These are phyloP conservation scores for Cerastis rubricosa DNA, from an alignment of 2,888 invertebrate species.

Conservation along the genomic window DNA sequence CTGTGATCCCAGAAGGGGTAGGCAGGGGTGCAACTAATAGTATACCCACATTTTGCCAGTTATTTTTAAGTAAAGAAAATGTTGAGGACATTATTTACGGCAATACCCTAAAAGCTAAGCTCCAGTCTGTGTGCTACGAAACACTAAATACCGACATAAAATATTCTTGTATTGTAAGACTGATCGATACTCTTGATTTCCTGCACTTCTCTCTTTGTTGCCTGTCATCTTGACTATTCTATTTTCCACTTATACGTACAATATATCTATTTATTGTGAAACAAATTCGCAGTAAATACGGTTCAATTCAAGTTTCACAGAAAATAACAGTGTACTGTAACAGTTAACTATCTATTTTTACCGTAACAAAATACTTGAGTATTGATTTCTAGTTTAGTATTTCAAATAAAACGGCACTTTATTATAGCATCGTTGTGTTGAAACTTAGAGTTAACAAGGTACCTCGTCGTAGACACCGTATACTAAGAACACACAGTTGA, in stretches of 20 bases:
- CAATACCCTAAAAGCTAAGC: neutral
- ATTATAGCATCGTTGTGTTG: neutral
- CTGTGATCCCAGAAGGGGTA: neutral
- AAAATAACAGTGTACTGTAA: neutral
- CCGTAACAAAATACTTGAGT: neutral
- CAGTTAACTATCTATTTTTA: conserved; percentile 1
- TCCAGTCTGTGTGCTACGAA: neutral
- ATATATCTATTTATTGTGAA: neutral
- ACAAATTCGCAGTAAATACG: neutral
- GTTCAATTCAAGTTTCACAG: conserved; percentile 1
- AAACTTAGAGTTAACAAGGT: neutral
- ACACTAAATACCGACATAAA: neutral
- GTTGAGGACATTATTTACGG: neutral
- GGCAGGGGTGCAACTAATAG: neutral
- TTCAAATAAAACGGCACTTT: neutral
- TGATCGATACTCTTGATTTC: conserved; percentile 8
- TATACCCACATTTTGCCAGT: neutral
- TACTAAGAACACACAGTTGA: neutral
- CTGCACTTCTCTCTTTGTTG: conserved; percentile 10
- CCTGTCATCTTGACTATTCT: neutral
- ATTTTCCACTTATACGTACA: neutral
- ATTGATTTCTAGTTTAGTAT: conserved; percentile 11
- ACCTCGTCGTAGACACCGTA: neutral
- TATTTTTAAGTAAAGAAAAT: neutral
- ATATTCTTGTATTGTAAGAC: conserved; percentile 8